A percentile compares a stretch with the other conserved stretches of the same genome.
These are phyloP conservation scores for Smittia sp. DNA, from an alignment of 2,888 invertebrate genomes.

Conservation along the genomic window DNA sequence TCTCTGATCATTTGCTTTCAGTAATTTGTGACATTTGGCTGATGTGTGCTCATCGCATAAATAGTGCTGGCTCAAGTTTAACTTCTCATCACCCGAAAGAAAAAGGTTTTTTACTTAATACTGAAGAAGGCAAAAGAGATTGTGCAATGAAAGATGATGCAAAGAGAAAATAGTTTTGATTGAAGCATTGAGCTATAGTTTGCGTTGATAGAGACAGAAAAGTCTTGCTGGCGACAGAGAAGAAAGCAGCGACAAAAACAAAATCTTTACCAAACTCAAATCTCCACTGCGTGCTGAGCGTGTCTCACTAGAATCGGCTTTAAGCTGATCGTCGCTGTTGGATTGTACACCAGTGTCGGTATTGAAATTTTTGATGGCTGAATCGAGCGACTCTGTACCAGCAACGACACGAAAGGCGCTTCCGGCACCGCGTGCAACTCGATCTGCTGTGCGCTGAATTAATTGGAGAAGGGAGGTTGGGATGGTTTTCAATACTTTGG, in stretches of 20 bases:
- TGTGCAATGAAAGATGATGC: conserved; percentile 14
- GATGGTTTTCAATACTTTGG: too few relatives aligned
- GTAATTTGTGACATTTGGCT: too few relatives aligned
- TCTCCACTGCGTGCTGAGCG: conserved; percentile 18
- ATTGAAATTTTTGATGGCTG: conserved; percentile 42
- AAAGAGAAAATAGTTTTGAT: background rate
- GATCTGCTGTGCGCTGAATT: conserved; percentile 70
- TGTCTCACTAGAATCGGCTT: background rate
- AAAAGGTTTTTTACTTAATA: too few relatives aligned
- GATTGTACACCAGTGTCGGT: conserved; percentile 48
- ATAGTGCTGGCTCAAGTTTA: too few relatives aligned
- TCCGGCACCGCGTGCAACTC: conserved; percentile 75
- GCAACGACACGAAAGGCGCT: conserved; percentile 76
- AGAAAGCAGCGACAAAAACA: background rate
- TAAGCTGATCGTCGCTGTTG: conserved; percentile 44
- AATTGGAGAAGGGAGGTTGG: too few relatives aligned
- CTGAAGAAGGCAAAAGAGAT: too few relatives aligned
- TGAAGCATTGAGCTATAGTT: conserved; percentile 10
- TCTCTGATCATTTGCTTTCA: too few relatives aligned
- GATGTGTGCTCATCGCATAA: too few relatives aligned
- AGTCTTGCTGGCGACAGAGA: background rate
- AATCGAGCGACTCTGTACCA: conserved; percentile 70
- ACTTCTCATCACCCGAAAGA: too few relatives aligned
- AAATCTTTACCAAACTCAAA: conserved; percentile 29
- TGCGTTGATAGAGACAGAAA: background rate